phyloP scores from a whole-genome alignment of 53 echinoderm and acorn worm genomes.

The Stichopus horrens region DNA sequence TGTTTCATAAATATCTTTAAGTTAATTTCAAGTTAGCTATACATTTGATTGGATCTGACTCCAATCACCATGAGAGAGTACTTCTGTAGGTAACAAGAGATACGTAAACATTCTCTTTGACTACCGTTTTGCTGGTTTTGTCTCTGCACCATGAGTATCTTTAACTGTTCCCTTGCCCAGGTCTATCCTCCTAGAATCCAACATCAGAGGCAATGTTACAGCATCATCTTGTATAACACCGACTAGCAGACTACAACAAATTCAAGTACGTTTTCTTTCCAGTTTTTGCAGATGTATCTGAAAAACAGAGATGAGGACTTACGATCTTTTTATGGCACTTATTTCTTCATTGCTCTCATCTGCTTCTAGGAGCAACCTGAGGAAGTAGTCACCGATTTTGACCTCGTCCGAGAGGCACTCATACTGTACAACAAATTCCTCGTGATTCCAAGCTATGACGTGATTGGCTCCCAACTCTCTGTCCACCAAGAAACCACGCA shows the following conservation, averaged over 20 bases:
- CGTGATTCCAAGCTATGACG: slow-evolving; percentile 96
- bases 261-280: too few relatives aligned
- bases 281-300: not conserved
- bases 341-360: slow-evolving; percentile 96
- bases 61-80: too few relatives aligned
- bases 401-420: slow-evolving; percentile 91
- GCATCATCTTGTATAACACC: not conserved
- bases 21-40: too few relatives aligned
- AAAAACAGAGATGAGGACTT: slow-evolving; percentile 36
- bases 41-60: too few relatives aligned
- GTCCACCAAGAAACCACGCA: slow-evolving; percentile 92
- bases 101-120: too few relatives aligned
- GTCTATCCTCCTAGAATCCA: too few relatives aligned
- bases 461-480: slow-evolving; percentile 84
- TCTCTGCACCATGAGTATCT: too few relatives aligned
- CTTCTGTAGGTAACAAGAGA: too few relatives aligned
- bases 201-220: too few relatives aligned
- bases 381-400: slow-evolving; percentile 98
- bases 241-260: not conserved
- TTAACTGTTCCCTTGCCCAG: too few relatives aligned
- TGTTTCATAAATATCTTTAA: too few relatives aligned
- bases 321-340: slow-evolving; percentile 96
- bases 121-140: too few relatives aligned
- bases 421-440: slow-evolving; percentile 95
- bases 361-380: slow-evolving; percentile 87